Percentiles rank a stretch among this genome's conserved stretches.
phyloP scores from a whole-genome alignment of 1,140 invertebrate species.

The Orussus abietinus region DNA sequence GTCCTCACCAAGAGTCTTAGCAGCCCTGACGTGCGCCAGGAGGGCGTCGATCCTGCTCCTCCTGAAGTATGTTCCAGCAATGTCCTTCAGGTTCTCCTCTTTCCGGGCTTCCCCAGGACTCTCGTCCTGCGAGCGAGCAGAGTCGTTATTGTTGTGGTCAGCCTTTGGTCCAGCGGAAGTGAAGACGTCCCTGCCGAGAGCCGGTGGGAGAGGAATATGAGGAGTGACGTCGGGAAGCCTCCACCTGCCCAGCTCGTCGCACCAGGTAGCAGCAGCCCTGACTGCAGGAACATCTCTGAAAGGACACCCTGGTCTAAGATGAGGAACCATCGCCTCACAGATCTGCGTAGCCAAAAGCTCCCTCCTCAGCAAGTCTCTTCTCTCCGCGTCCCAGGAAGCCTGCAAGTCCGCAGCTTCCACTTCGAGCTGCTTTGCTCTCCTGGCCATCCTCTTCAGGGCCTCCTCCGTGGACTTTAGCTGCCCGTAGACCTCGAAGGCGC shows the following conservation, averaged over 20 bases:
- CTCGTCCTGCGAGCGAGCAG: no score
- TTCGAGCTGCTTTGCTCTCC: constrained; percentile 44
- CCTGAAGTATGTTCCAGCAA: constrained; percentile 45
- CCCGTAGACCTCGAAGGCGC: constrained; percentile 50
- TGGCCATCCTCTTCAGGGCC: constrained; percentile 47
- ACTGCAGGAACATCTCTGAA: constrained; percentile 42
- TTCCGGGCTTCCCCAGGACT: no score
- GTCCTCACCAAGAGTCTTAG: constrained; percentile 46
- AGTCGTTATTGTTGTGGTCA: constrained; percentile 47
- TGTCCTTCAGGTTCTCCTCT: constrained; percentile 24
- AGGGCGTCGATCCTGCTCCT: constrained; percentile 44
- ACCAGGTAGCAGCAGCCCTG: constrained; percentile 45
- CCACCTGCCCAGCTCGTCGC: constrained; percentile 47
- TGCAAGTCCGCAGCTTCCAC: constrained; percentile 41
- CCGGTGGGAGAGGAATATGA: constrained; percentile 41
- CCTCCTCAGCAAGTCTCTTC: constrained; percentile 45
- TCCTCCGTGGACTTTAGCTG: constrained; percentile 50
- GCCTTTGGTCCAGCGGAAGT: constrained; percentile 20
- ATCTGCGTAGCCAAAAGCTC: constrained; percentile 46
- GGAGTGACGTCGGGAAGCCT: constrained; percentile 40
- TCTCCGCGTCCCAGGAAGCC: constrained; percentile 50
- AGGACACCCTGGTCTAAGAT: constrained; percentile 48
- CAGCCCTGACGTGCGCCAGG: constrained; percentile 39
- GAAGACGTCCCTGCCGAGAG: constrained; percentile 18
- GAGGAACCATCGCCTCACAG: constrained; percentile 50